A percentile compares a stretch with the other conserved stretches of the same genome.
phyloP scores from a whole-genome alignment of 2,113 vertebrate genomes.

The Cacatua alba region DNA sequence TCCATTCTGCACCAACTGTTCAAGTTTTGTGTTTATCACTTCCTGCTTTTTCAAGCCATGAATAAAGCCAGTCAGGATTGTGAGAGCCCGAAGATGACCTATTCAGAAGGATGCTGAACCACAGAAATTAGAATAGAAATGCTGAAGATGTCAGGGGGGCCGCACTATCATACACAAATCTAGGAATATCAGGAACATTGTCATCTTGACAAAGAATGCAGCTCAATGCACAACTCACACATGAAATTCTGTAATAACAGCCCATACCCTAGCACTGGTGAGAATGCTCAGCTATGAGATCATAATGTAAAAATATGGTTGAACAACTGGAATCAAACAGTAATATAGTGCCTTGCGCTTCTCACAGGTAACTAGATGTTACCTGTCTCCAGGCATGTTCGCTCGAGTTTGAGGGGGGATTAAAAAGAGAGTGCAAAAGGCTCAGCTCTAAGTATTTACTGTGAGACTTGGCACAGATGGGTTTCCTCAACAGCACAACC shows the following conservation, averaged over 20 bases:
- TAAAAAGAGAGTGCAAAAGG: neutral
- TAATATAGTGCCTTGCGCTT: neutral
- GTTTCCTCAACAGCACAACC: neutral
- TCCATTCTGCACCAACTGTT: conserved; percentile 13
- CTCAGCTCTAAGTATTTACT: neutral
- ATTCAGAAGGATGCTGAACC: neutral
- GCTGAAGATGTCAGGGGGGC: neutral
- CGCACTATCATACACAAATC: neutral
- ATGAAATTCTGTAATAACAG: neutral
- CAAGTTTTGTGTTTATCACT: neutral
- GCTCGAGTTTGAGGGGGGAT: neutral
- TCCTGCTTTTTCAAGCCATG: neutral
- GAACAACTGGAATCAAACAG: neutral
- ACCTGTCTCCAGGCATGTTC: neutral
- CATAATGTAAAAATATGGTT: neutral
- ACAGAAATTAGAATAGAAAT: neutral
- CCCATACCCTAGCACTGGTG: neutral
- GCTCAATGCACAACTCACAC: neutral
- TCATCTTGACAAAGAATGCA: neutral
- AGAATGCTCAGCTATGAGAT: neutral
- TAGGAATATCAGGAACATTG: neutral
- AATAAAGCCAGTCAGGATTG: neutral
- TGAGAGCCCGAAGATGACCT: neutral
- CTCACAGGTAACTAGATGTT: neutral
- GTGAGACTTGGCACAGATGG: neutral